Base-by-base conservation (phyloP, 1,140 invertebrate genomes). In the Drosophila guanche region DNA sequence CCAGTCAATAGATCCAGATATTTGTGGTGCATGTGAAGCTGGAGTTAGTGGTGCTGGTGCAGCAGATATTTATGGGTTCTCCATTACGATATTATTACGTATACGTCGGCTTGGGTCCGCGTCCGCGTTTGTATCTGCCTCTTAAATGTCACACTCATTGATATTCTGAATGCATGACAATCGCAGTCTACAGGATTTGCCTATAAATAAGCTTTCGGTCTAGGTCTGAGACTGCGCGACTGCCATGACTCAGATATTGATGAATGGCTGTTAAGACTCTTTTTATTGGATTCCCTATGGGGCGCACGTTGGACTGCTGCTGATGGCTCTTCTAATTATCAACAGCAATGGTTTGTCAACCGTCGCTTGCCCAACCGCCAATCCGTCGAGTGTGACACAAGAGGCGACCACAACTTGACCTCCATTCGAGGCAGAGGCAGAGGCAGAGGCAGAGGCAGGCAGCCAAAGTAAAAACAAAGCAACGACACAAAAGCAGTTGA, bases 111-210 rank as follows among this genome's bases (percentile, higher is more conserved):
- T 65, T 47, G 37, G 66, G 63, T 47, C 20, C 60, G 57, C 41
- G 42, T 57, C 20, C n/a, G 14, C 6, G 23, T 59, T 51, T 55
- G 57, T 41, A 37, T 57, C 45, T 48, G 48, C 53, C 45, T 51
- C 77, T 84, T 84, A 85, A 80, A 76, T 86, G 72, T 50, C 80
- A 79, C 66, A 73, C 80, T 79, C 76, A 85, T 85, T 85, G 80
- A 76, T 85, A 85, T 85, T 85, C 80, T 85, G 50, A 79, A 59
- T 41, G 48, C 27, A 22, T 22, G 16, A 46, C 61, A 67, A 29
- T 55, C 23, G 65, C 62, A 16, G 48, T 41, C 52, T 48, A 6
- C 42, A 68, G 65, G 65, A 68, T 68, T 48, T 55, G 37, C 14
- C n/a, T 6, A 27, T 10, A 46, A n/a, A 12, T 55, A 33, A 16